Percentiles rank a stretch among this genome's conserved stretches.
phyloP scores from a whole-genome alignment of 2,113 vertebrate genomes.

The Zosterops pallidus region DNA sequence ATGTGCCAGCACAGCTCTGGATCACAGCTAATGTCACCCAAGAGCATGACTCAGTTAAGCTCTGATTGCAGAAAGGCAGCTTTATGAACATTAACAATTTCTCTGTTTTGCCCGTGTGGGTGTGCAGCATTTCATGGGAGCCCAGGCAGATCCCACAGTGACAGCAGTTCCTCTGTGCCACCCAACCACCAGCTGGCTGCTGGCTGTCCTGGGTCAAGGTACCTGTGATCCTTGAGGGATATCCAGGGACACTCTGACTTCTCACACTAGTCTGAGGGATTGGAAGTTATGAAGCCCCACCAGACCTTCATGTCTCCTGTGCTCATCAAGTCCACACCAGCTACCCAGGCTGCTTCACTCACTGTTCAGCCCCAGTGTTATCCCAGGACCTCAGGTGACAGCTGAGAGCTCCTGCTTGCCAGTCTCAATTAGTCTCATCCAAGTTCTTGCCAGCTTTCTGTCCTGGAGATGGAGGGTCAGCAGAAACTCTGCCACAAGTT shows the following conservation, averaged over 20 bases:
- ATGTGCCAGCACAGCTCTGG: not conserved
- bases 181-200: not conserved
- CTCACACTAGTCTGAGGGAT: not conserved
- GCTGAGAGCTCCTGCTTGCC: not conserved
- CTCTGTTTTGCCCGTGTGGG: accelerated
- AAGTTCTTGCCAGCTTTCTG: not conserved
- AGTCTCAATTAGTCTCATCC: not conserved
- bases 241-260: not conserved
- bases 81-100: not conserved
- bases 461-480: not conserved
- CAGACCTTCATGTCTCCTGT: not conserved
- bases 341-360: not conserved
- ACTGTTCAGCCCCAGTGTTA: not conserved
- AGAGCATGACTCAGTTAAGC: not conserved
- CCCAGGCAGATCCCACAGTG: not conserved
- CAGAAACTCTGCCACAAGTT: not conserved
- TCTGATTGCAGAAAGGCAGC: not conserved
- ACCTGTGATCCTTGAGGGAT: not conserved
- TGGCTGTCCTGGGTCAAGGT: not conserved
- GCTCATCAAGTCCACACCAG: not conserved
- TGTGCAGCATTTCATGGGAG: not conserved
- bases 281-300: not conserved
- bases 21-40: not conserved
- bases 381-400: not conserved
- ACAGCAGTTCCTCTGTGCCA: not conserved